These are phyloP conservation scores for Galerucella calmariensis DNA, from an alignment of 2,888 invertebrate genomes.

Conservation along the genomic window DNA sequence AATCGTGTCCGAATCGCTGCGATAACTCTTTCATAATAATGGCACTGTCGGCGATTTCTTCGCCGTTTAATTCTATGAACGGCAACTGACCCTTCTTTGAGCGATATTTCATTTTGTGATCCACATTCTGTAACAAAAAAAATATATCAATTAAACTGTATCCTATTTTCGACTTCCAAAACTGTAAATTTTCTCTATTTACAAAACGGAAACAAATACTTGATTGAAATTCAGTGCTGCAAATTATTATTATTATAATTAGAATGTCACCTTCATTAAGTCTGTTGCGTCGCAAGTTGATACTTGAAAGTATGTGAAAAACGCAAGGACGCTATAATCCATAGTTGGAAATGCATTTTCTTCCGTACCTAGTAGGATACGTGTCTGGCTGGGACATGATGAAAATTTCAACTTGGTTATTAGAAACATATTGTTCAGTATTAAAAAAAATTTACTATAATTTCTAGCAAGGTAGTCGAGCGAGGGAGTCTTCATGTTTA, in stretches of 20 bases:
- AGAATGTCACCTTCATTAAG: slow-evolving; percentile 20
- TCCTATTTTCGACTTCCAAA: background rate
- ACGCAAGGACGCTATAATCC: slow-evolving; percentile 36
- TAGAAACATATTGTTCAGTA: background rate
- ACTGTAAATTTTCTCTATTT: slow-evolving; percentile 7
- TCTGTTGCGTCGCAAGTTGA: background rate
- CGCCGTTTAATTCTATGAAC: slow-evolving; percentile 94
- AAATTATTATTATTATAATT: slow-evolving; percentile 15
- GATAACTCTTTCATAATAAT: slow-evolving; percentile 90
- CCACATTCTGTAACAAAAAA: slow-evolving; percentile 82
- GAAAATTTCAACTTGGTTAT: background rate
- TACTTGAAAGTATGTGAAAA: slow-evolving; percentile 37
- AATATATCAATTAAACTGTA: background rate
- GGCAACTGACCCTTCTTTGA: slow-evolving; percentile 95
- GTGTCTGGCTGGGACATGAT: slow-evolving; percentile 29
- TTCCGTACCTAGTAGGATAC: slow-evolving; percentile 13
- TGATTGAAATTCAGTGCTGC: background rate
- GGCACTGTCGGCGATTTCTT: slow-evolving; percentile 92
- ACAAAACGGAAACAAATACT: background rate
- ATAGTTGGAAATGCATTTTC: slow-evolving; percentile 32
- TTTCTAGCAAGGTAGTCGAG: too few species aligned
- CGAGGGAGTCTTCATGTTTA: too few species aligned
- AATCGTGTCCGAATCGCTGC: slow-evolving; percentile 83
- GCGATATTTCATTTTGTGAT: slow-evolving; percentile 92
- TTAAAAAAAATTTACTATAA: too few species aligned